Percentiles rank a stretch among this genome's conserved stretches.
These are phyloP conservation scores for Catharus bicknelli DNA, from an alignment of 2,113 vertebrate genomes.

Conservation along the genomic window DNA sequence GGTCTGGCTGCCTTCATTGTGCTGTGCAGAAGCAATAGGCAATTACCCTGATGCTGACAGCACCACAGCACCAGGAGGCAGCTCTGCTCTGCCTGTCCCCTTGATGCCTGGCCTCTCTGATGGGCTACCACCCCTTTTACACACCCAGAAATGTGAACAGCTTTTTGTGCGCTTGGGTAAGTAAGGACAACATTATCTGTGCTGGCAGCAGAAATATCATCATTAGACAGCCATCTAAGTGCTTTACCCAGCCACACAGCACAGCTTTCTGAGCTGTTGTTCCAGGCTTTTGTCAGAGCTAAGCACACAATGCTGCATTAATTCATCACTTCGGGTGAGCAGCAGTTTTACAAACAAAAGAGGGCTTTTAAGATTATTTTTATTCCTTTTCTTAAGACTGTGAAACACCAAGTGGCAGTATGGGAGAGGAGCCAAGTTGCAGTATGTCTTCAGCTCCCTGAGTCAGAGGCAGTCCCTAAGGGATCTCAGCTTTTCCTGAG, in stretches of 20 bases:
- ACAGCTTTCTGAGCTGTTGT: background rate
- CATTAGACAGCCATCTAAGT: background rate
- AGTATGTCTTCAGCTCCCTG: background rate
- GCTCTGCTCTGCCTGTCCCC: background rate
- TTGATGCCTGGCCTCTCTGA: background rate
- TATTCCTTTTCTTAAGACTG: background rate
- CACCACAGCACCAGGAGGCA: background rate
- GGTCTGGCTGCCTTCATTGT: background rate
- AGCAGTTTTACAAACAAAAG: background rate
- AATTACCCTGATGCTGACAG: background rate
- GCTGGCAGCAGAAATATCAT: background rate
- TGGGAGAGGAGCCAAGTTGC: background rate
- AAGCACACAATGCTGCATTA: background rate
- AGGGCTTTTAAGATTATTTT: slow-evolving; percentile 29
- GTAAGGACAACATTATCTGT: background rate
- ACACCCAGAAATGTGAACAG: background rate
- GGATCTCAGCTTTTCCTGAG: background rate
- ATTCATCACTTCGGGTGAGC: background rate
- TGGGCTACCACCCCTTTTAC: background rate
- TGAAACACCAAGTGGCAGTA: background rate
- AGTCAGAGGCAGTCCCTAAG: background rate
- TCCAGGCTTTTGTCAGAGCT: slow-evolving; percentile 28
- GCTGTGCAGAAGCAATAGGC: background rate
- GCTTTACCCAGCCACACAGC: background rate
- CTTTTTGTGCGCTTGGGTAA: background rate